Base-by-base conservation (phyloP, 2,888 invertebrate genomes). In the Epistrophella euchroma region DNA sequence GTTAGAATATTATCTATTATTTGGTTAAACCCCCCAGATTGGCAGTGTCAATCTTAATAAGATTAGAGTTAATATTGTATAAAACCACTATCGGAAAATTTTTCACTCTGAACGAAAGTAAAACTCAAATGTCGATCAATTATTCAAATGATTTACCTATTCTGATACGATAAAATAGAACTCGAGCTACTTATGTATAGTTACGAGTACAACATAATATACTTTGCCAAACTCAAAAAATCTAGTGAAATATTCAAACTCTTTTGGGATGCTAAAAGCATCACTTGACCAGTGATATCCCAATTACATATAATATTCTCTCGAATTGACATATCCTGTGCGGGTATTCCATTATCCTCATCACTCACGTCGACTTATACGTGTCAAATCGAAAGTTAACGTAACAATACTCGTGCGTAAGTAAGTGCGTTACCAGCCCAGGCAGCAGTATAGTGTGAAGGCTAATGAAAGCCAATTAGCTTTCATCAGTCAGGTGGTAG, bases 391-490 rank as follows among this genome's bases (percentile, higher is more conserved):
- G 66, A 82, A 86, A 86, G 86, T 86, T 86, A 86, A 86, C 86
- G 70, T 66, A 82, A 77, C 82, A 74, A 78, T 70, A 71, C 77
- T 74, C 55, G 60, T 82, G 82, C 77, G 77, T 82, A 11, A 76
- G 80, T 86, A 73, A 76, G 81, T 86, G 77, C 82, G 82, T 86
- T 72, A 76, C 25, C 25, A 15, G 50, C 6, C 52, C 25, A 52
- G 52, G 13, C 7, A 28, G n/a, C 28, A 0, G 9, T 32, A 32
- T 60, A 86, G 86, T 82, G 86, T 86, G 86, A 82, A 82, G 78
- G 70, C 82, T 86, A 86, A 86, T 86, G 86, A 86, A 86, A 86
- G 82, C 86, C 86, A 86, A 86, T 86, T 82, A 86, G 82, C 82
- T 86, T 82, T 73, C 82, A 77, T 86, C 82, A 82, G 82, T 45